Base-by-base conservation (phyloP, 2,113 vertebrate species). In the Eulacestoma nigropectus region DNA sequence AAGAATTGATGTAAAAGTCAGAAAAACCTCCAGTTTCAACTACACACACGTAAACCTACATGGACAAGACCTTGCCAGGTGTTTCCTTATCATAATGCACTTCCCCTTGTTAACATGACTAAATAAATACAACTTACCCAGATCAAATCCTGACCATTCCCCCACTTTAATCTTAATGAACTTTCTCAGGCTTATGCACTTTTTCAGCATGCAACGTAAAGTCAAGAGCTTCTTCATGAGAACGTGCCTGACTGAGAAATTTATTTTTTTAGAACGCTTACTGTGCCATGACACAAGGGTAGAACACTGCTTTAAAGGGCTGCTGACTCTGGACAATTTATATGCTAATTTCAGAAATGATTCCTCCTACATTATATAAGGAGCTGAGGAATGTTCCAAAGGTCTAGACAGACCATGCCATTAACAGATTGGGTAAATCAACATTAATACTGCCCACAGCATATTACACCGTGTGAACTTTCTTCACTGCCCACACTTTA, bases 371-470 rank as follows among this genome's bases (percentile, higher is more conserved):
- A 93, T 97, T 90, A 95, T 97, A 96, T 96, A 95, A 94, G 92
- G 86, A 93, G 85, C 95, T 89, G 64, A 97, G 97, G 98, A 98
- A 98, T 98, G 98, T 98, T 98, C 97, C 98, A 98, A 98, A 98
- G 98, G 97, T 98, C 98, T 69, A 86, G 69, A 96, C 95, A 87
- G 90, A 93, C 57, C 87, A 95, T 84, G 87, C 80, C 93, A 90
- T 77, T 87, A 94, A 95, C 96, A 91, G 96, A 92, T 93, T 74
- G 95, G 92, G 89, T 96, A 93, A 74, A 73, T 95, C 93, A 59
- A 81, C 14, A 70, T 67, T 76, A 84, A 78, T 72, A 70, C 89
- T 76, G 91, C 94, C 96, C 96, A 75, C 75, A 77, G 94, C 94
- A 4, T 60, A 65, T 78, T 68, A 26, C 50, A 75, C 94, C n/a